Evolutionary conservation across 2,797 vertebrate species (phyloP).

Genomic region (Falco novaeseelandiae): DNA sequence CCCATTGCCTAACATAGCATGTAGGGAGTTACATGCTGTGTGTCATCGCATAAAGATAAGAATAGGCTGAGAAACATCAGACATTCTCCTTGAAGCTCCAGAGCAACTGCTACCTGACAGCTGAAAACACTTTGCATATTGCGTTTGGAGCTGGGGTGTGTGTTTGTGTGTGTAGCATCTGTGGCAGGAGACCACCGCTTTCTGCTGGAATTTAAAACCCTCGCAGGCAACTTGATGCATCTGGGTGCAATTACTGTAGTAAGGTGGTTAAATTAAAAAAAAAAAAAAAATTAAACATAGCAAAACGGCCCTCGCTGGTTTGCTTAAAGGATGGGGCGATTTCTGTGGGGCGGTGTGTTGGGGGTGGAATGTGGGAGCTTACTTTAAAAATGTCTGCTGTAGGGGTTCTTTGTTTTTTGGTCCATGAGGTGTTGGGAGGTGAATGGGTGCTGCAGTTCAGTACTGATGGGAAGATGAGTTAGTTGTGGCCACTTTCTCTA

Average conservation of each 20-base stretch:
- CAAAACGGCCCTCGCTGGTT: slow-evolving; percentile 25
- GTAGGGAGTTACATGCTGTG: neutral
- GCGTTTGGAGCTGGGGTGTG: neutral
- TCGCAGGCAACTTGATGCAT: slow-evolving; percentile 68
- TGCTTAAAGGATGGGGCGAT: slow-evolving; percentile 24
- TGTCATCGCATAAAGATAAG: slow-evolving; percentile 32
- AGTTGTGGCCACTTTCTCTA: slow-evolving; percentile 22
- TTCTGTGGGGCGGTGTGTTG: neutral
- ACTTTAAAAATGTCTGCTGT: neutral
- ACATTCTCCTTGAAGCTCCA: slow-evolving; percentile 40
- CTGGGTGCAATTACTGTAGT: slow-evolving; percentile 82
- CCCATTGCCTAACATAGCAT: neutral
- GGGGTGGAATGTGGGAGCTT: neutral
- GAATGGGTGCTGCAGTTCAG: neutral
- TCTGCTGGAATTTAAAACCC: slow-evolving; percentile 56
- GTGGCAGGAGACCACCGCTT: slow-evolving; percentile 17
- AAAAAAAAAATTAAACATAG: neutral
- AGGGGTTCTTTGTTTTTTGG: neutral
- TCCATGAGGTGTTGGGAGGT: neutral
- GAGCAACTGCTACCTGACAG: slow-evolving; percentile 61
- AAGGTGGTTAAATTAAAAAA: slow-evolving; percentile 48
- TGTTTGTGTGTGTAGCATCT: neutral
- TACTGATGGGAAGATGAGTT: neutral
- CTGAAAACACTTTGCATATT: slow-evolving; percentile 44
- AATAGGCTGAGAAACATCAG: slow-evolving; percentile 28